These are phyloP conservation scores for Dreissena polymorpha DNA, from an alignment of 1,140 invertebrate species.

Conservation along the genomic window DNA sequence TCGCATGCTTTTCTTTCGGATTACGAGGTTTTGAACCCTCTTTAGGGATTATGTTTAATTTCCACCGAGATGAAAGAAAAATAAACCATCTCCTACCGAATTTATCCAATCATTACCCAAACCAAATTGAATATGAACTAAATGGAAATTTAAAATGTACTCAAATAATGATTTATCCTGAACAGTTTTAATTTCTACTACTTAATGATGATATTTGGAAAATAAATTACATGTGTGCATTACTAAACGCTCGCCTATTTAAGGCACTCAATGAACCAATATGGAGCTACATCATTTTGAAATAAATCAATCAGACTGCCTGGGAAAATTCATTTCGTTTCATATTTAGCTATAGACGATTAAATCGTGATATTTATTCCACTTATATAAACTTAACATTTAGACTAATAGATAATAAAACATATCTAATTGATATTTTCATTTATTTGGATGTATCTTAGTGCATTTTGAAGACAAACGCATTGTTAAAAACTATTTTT, in stretches of 20 bases:
- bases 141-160: constrained; percentile 51
- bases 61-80: constrained; percentile 45
- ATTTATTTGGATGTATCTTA: too few relatives aligned
- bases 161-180: constrained; percentile 54
- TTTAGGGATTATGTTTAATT: constrained; percentile 52
- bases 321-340: too few relatives aligned
- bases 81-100: constrained; percentile 39
- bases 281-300: too few relatives aligned
- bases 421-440: too few relatives aligned
- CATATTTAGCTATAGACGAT: too few relatives aligned
- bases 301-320: too few relatives aligned
- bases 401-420: too few relatives aligned
- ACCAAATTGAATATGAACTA: constrained; percentile 38
- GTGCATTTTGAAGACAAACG: too few relatives aligned
- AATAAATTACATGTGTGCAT: constrained; percentile 54
- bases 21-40: constrained; percentile 35
- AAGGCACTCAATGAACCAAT: not conserved
- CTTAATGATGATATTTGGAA: constrained; percentile 32
- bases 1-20: constrained; percentile 41
- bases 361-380: too few relatives aligned
- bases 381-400: too few relatives aligned
- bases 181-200: constrained; percentile 34
- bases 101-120: constrained; percentile 33
- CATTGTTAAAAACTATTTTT: too few relatives aligned
- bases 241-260: constrained; percentile 19